Conservation (phyloP, 2,888 invertebrate species). For the Stenodema calcarata region DNA sequence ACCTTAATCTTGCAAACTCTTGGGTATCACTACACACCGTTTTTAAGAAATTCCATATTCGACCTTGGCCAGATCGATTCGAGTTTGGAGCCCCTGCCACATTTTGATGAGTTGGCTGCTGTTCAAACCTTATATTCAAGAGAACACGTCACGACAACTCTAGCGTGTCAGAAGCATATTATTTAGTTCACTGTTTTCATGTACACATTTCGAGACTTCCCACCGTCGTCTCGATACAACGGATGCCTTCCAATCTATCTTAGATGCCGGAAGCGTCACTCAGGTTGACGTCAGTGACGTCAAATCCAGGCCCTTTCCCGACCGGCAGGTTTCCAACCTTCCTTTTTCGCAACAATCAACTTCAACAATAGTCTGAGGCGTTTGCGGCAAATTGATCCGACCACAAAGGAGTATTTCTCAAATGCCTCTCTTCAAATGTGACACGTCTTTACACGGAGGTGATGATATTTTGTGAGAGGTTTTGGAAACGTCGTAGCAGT, state of each 20-base stretch:
- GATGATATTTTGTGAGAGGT: too few species aligned
- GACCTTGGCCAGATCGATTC: too few species aligned
- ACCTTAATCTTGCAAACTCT: too few species aligned
- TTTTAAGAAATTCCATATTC: too few species aligned
- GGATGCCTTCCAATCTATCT: conserved; percentile 1
- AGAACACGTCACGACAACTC: not conserved
- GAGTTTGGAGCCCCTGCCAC: too few species aligned
- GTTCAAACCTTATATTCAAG: too few species aligned
- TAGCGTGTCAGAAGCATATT: conserved; percentile 6
- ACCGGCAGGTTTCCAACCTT: not conserved
- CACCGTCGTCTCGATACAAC: not conserved
- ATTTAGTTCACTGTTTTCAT: conserved; percentile 22
- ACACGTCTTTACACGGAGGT: not conserved
- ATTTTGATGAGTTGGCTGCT: too few species aligned
- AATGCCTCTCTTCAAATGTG: not conserved
- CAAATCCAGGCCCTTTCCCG: conserved; percentile 6
- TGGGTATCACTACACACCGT: too few species aligned
- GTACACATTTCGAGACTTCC: not conserved
- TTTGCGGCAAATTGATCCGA: not conserved
- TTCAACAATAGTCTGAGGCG: not conserved
- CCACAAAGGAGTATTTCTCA: not conserved
- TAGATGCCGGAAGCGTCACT: conserved; percentile 9
- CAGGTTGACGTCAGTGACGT: conserved; percentile 1
- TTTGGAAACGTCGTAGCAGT: too few species aligned
- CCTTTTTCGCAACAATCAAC: not conserved